phyloP scores from a whole-genome alignment of 2,888 invertebrate genomes.

The Phyllotreta cruciferae region DNA sequence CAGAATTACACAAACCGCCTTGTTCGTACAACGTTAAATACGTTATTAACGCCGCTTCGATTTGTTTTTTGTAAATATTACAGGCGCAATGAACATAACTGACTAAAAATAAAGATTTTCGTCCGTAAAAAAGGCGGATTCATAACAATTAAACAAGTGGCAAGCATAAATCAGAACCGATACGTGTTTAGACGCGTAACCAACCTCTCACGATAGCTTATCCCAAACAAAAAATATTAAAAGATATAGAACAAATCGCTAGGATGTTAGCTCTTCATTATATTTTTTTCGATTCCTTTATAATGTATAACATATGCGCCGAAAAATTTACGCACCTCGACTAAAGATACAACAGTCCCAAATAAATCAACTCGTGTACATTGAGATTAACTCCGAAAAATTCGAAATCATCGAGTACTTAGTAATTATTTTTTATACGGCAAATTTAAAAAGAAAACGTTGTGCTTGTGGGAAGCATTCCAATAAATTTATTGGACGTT shows the following conservation, averaged over 20 bases:
- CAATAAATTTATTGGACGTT: no score
- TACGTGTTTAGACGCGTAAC: neutral
- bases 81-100: conserved; percentile 6
- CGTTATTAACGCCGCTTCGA: conserved; percentile 14
- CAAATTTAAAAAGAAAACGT: no score
- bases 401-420: no score
- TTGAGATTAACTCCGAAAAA: no score
- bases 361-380: no score
- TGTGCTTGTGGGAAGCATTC: no score
- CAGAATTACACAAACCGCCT: conserved; percentile 19
- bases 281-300: conserved; percentile 5
- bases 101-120: neutral
- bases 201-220: neutral
- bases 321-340: conserved; percentile 3
- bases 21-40: conserved; percentile 15
- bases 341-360: neutral
- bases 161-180: conserved; percentile 6
- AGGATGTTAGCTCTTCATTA: conserved; percentile 13
- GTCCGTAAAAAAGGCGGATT: conserved; percentile 3
- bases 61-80: conserved; percentile 5
- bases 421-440: no score
- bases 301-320: conserved; percentile 11
- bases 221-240: conserved; percentile 3
- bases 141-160: conserved; percentile 9
- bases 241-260: conserved; percentile 8